phyloP scores from a whole-genome alignment of 2,113 vertebrate species.

The Scortum barcoo region DNA sequence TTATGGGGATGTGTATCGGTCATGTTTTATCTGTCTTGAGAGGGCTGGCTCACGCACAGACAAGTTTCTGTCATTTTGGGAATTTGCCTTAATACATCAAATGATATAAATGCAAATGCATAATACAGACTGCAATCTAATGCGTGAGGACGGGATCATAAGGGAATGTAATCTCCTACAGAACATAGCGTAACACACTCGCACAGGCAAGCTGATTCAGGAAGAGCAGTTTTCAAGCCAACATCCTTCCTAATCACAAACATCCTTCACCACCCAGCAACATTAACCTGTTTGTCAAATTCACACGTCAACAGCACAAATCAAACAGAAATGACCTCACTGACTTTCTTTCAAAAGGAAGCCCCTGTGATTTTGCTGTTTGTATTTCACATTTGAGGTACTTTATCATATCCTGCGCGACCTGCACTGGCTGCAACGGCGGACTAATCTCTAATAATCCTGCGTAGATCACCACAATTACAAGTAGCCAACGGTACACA shows the following conservation, averaged over 20 bases:
- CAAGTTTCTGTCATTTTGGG: conserved; percentile 61
- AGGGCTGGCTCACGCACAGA: conserved; percentile 55
- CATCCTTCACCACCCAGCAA: conserved; percentile 64
- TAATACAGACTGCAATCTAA: conserved; percentile 31
- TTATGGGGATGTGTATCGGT: conserved; percentile 25
- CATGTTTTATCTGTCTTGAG: conserved; percentile 46
- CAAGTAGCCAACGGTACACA: conserved; percentile 51
- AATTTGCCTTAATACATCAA: conserved; percentile 66
- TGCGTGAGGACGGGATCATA: conserved; percentile 25
- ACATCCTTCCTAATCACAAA: conserved; percentile 78
- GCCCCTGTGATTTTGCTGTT: neutral
- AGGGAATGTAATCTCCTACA: conserved; percentile 46
- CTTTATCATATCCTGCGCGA: conserved; percentile 52
- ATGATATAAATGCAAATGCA: conserved; percentile 58
- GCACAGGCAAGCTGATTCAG: conserved; percentile 63
- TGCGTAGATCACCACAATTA: conserved; percentile 45
- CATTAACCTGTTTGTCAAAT: conserved; percentile 43
- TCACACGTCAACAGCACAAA: conserved; percentile 11
- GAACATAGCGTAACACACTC: conserved; percentile 20
- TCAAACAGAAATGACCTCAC: neutral
- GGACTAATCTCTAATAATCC: conserved; percentile 71
- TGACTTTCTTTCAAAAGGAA: conserved; percentile 12
- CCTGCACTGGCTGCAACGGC: conserved; percentile 26
- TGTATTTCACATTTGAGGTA: conserved; percentile 30
- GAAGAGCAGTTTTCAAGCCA: conserved; percentile 65